Evolutionary conservation across 2,797 vertebrate genomes (phyloP).

Genomic region (Decapterus maruadsi): DNA sequence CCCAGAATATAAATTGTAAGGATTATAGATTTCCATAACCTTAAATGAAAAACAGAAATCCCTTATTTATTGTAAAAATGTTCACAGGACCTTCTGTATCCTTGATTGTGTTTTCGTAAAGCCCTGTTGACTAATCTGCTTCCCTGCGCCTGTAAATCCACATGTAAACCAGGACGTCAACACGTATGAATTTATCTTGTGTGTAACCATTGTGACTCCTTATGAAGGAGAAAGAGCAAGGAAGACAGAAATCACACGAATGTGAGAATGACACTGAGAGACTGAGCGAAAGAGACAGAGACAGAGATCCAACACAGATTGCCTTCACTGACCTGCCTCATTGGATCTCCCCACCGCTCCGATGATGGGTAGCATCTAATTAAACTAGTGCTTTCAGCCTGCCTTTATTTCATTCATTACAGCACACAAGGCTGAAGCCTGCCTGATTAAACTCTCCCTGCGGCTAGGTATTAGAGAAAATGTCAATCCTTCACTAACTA

Average conservation of each 20-base stretch:
- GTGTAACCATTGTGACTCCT: conserved; percentile 6
- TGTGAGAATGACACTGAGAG: conserved; percentile 53
- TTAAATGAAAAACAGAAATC: conserved; percentile 7
- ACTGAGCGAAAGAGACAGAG: conserved; percentile 64
- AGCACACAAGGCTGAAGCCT: conserved; percentile 61
- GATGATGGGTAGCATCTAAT: conserved; percentile 76
- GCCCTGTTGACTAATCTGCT: too few species aligned
- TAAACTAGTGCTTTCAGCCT: conserved; percentile 75
- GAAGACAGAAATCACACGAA: conserved; percentile 19
- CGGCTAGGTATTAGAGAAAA: conserved; percentile 64
- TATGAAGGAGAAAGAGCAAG: conserved; percentile 22
- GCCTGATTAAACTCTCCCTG: conserved; percentile 66
- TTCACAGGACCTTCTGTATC: too few species aligned
- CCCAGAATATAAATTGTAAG: conserved; percentile 1
- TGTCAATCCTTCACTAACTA: conserved; percentile 67
- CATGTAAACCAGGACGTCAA: conserved; percentile 6
- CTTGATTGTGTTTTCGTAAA: too few species aligned
- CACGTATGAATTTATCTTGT: conserved; percentile 7
- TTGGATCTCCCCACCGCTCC: conserved; percentile 58
- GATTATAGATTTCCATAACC: not conserved
- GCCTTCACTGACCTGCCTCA: conserved; percentile 71
- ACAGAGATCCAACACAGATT: conserved; percentile 68
- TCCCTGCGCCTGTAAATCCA: not conserved
- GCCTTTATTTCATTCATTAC: conserved; percentile 78
- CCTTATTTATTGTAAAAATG: not conserved